Base-by-base conservation (phyloP, 2,888 invertebrate genomes). In the Eulithis testata region DNA sequence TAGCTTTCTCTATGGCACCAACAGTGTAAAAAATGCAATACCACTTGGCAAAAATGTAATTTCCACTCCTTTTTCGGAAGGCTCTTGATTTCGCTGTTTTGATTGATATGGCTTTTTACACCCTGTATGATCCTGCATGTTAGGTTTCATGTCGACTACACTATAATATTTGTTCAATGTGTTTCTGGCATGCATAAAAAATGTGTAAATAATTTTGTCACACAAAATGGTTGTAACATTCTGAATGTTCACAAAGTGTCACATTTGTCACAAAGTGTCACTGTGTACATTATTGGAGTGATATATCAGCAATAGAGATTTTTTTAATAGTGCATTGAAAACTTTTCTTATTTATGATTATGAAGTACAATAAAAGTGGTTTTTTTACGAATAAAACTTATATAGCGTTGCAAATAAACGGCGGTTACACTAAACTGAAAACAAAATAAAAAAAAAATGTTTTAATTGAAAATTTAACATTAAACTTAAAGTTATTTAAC, bases 101-200 rank as follows among this genome's bases (percentile, higher is more conserved):
- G n/a, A n/a, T n/a, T n/a, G n/a, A n/a, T n/a, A n/a, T 5, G 45
- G 12, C 12, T 21, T 21, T 14, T 47, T 11, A 14, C 21, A 47
- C 45, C 45, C n/a, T 12, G 12, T 12, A 45, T n/a, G 0, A 36
- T 31, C n/a, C 11, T 31, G 14, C 14, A 11, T 50, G 6, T 31
- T 36, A 63, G 55, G 65, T 72, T 31, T 70, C 65, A 72, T 68
- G 67, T 74, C 73, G 68, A 64, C 67, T 69, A 70, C 72, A 68
- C 69, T 72, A 73, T 21, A 21, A n/a, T 74, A 70, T 64, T 74
- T 77, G 80, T 76, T 75, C 80, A 78, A 77, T 83, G 79, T 84
- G 84, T 86, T 83, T 84, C 81, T 81, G 81, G 77, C 78, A 75
- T 78, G 77, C 66, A 69, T 69, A 65, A 65, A 60, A 6, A 60